Conservation (phyloP, 2,888 invertebrate species). For the Pachycephus smyrnensis region DNA sequence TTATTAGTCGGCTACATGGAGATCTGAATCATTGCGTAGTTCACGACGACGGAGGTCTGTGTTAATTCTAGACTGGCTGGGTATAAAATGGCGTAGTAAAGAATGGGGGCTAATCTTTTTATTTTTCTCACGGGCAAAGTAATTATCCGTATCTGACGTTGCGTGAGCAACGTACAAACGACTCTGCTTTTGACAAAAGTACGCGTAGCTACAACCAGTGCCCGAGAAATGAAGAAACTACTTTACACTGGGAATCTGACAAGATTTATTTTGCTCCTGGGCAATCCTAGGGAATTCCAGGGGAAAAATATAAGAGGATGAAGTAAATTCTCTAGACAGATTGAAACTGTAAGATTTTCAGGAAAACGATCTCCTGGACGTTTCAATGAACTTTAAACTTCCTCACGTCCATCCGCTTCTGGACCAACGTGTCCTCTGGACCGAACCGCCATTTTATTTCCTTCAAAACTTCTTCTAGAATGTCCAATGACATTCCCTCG, state of each 20-base stretch:
- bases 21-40: not conserved
- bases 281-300: not conserved
- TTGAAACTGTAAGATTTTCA: not conserved
- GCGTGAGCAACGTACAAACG: not conserved
- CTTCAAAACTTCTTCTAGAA: not conserved
- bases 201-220: not conserved
- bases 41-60: too few relatives aligned
- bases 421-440: not conserved
- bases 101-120: not conserved
- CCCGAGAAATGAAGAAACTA: not conserved
- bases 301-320: not conserved
- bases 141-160: not conserved
- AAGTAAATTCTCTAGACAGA: not conserved
- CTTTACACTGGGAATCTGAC: not conserved
- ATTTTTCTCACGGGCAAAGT: not conserved
- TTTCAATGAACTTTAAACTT: not conserved
- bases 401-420: not conserved
- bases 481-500: not conserved
- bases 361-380: not conserved
- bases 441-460: fast-evolving
- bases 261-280: not conserved
- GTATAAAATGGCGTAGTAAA: not conserved
- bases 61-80: too few relatives aligned
- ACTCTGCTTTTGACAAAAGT: not conserved
- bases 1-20: not conserved